Evolutionary conservation across 2,888 invertebrate genomes (phyloP), one percentile per base, ranked within the genome.

Genomic region (Criorhina ranunculi): DNA sequence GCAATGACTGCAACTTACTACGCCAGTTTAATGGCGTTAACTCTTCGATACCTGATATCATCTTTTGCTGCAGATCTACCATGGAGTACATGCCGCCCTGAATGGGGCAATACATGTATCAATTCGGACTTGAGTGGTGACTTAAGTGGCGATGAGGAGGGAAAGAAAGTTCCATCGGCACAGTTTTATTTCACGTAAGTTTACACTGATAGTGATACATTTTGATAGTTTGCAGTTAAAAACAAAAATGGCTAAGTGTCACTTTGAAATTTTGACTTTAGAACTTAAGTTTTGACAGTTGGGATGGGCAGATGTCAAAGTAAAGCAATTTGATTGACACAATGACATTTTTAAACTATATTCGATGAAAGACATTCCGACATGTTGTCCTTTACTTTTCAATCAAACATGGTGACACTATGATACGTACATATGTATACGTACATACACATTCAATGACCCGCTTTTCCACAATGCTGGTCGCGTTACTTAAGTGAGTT

Each of bases 21-120:
- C 90, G 94, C 94, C 85, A 93, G 94, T 4, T 88, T 95, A 64
- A 95, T 95, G 94, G 94, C 94, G 0, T 88, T 95, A 57, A 94
- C 94, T 0, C 88, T 95, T 24, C 94, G 93, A 87, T 95, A 95
- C 89, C 92, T 95, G 86, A 89, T 94, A 69, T 93, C 93, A 51
- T 95, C 95, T 1, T 95, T 95, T 88, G 92, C 92, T 59, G 88
- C 93, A 0, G 91, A 92, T 2, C 89, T 95, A 33, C 95, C 95
- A 0, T 95, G 95, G 95, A 92, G 66, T 55, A 37, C 62, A 11
- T 73, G 75, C 42, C 53, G 59, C 12, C 17, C 51, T 0, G 67
- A 70, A 19, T 17, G 59, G 70, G 49, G 83, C 9, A 29, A 72
- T 69, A 62, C 46, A 1, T 53, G 67, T 11, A 70, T 72, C 9